A percentile compares a stretch with the other conserved stretches of the same genome.
phyloP scores from a whole-genome alignment of 2,113 vertebrate genomes.

The Syrmaticus mikado region DNA sequence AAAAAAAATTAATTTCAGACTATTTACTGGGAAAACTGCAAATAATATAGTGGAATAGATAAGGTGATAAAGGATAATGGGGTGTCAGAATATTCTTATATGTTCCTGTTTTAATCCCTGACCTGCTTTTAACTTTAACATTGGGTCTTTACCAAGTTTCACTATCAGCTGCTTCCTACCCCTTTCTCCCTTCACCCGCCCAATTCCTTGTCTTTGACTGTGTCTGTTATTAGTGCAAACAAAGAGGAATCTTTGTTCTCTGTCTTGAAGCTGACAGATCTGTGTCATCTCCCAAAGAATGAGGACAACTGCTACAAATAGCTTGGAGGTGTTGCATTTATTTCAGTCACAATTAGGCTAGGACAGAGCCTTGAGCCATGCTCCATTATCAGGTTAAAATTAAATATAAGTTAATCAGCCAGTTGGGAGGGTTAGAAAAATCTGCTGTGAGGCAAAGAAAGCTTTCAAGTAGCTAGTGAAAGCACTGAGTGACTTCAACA shows the following conservation, averaged over 20 bases:
- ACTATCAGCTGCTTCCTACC: not conserved
- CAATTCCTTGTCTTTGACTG: not conserved
- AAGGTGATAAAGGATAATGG: not conserved
- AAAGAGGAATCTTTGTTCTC: not conserved
- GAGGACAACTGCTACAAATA: conserved; percentile 40
- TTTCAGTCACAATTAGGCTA: conserved; percentile 41
- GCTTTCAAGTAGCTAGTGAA: not conserved
- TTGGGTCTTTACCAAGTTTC: not conserved
- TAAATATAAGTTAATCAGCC: not conserved
- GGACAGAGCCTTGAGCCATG: conserved; percentile 44
- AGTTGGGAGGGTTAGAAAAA: not conserved
- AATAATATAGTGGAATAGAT: not conserved
- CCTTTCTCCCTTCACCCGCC: not conserved
- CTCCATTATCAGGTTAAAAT: not conserved
- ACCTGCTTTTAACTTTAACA: not conserved
- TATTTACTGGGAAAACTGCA: not conserved
- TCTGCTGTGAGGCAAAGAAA: not conserved
- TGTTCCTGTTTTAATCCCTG: not conserved
- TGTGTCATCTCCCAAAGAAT: not conserved
- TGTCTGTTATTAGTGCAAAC: not conserved
- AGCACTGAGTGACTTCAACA: not conserved
- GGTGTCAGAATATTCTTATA: not conserved
- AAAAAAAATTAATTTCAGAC: not conserved
- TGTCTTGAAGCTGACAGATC: conserved; percentile 32
- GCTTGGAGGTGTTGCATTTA: not conserved